Evolutionary conservation across 2,888 invertebrate species (phyloP).

Genomic region (Euspilapteryx auroguttella): DNA sequence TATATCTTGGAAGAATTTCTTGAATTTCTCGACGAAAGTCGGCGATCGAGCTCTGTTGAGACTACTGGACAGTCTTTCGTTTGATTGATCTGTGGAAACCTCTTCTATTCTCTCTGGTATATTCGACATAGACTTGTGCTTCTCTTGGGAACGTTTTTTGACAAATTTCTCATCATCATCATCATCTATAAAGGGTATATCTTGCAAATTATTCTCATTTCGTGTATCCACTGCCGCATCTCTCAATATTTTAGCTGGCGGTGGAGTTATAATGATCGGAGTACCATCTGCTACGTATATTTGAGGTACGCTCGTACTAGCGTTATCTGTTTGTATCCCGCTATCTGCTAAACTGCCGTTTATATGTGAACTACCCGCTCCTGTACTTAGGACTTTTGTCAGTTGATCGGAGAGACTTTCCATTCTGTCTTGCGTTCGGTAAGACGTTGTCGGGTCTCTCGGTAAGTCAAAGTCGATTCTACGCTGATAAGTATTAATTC

Average conservation of each 20-base stretch:
- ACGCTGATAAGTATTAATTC: constrained; percentile 28
- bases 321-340: constrained; percentile 52
- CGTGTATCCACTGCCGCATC: constrained; percentile 48
- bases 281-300: constrained; percentile 25
- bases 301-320: constrained; percentile 45
- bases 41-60: constrained; percentile 45
- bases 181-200: constrained; percentile 49
- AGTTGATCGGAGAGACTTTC: constrained; percentile 40
- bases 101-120: constrained; percentile 42
- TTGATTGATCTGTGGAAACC: constrained; percentile 26
- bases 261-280: constrained; percentile 10
- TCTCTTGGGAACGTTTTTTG: too few relatives aligned
- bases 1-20: constrained; percentile 44
- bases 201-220: constrained; percentile 47
- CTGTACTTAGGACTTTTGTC: constrained; percentile 43
- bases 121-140: too few relatives aligned
- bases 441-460: constrained; percentile 34
- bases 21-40: constrained; percentile 48
- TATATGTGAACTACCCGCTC: constrained; percentile 46
- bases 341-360: constrained; percentile 51
- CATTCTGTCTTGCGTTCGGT: constrained; percentile 37
- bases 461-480: constrained; percentile 39
- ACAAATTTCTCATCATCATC: constrained; percentile 27
- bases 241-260: constrained; percentile 24
- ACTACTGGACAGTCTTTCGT: constrained; percentile 33